These are phyloP conservation scores for Clarias fuscus DNA, from an alignment of 2,797 vertebrate genomes.

Conservation along the genomic window DNA sequence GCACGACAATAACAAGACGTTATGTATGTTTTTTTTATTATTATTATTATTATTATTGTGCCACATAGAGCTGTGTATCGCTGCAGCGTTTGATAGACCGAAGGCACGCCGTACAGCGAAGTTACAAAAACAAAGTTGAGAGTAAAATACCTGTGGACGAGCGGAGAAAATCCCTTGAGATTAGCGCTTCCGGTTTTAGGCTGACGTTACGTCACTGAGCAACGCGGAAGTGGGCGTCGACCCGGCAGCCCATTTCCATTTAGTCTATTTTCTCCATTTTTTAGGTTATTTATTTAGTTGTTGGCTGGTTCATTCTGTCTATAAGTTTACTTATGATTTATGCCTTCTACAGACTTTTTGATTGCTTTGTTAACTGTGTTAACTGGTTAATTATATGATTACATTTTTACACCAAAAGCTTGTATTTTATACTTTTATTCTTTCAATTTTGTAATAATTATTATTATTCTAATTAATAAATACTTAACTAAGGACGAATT, in stretches of 20 bases:
- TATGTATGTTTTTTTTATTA: too few relatives aligned
- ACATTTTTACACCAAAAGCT: too few relatives aligned
- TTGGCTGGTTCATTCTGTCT: too few relatives aligned
- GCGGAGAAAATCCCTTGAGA: conserved; percentile 41
- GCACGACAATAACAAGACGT: background rate
- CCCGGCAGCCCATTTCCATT: background rate
- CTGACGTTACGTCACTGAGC: conserved; percentile 43
- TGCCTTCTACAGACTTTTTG: too few relatives aligned
- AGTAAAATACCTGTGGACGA: conserved; percentile 54
- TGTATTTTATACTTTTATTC: too few relatives aligned
- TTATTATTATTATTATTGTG: background rate
- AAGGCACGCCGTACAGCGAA: background rate
- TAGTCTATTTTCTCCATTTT: background rate
- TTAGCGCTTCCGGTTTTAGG: conserved; percentile 54
- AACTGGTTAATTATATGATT: too few relatives aligned
- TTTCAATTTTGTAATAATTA: too few relatives aligned
- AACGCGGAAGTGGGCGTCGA: conserved; percentile 48
- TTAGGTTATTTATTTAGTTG: background rate
- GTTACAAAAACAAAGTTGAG: background rate
- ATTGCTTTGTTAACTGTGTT: too few relatives aligned
- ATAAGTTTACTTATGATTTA: too few relatives aligned
- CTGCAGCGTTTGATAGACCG: background rate
- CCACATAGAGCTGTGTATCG: background rate
- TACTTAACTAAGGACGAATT: too few relatives aligned
- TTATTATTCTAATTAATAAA: too few relatives aligned